Evolutionary conservation across 2,113 vertebrate genomes (phyloP), one percentile per base, ranked within the genome.

Genomic region (Rhabdomys dilectus): DNA sequence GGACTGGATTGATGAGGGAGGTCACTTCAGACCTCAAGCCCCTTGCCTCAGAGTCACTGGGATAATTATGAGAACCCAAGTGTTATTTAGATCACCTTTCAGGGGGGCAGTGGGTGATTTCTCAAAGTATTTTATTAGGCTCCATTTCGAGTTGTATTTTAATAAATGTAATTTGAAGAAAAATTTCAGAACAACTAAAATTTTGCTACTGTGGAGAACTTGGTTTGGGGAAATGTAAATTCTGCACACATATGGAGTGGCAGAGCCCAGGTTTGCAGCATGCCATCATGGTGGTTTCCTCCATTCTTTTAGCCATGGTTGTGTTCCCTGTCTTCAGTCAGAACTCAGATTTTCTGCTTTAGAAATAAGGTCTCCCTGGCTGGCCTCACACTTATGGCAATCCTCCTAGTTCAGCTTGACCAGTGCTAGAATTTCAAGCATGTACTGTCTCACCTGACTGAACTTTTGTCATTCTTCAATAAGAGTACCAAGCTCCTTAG

Each of bases 21-120:
- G 73, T 92, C 96, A 89, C 86, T 96, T 91, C 82, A 68, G 60
- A 86, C 88, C 66, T 75, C 72, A 73, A 73, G 53, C 17, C 24
- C 64, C 53, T 66, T 42, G 72, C 56, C 75, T 39, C 39, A 77
- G 60, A 94, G 88, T 89, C 84, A 29, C 70, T 36, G n/a, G 36
- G 66, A 75, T 78, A 51, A 42, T 93, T 64, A 19, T 12, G 88
- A 72, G 53, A 51, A 36, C 9, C 31, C 90, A 15, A 70, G 34
- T 75, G 66, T 81, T 89, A 70, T 87, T 96, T 91, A 93, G 92
- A 58, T 82, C 70, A 76, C 29, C 70, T 96, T 94, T 92, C 15
- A 34, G 29, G 73, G 73, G n/a, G 90, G 31, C 31, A 91, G 34
- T n/a, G 36, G 64, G 36, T 87, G 60, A 77, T 87, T 87, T 92